Percentiles rank a stretch among this genome's conserved stretches.
Evolutionary conservation across 2,888 invertebrate species (phyloP).

Genomic region (Cylloceria caligata): DNA sequence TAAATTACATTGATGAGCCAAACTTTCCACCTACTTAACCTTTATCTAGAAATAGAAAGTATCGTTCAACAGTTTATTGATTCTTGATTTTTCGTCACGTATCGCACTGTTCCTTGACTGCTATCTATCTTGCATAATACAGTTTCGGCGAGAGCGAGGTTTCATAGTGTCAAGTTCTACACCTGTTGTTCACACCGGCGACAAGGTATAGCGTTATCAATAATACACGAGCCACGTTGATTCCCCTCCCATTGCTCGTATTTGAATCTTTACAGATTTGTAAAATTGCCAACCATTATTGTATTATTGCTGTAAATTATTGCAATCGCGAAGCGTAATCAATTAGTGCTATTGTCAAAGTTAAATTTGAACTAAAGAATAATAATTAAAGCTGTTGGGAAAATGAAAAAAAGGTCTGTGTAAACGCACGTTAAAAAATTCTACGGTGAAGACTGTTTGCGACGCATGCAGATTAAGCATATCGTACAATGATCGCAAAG

Average conservation of each 20-base stretch:
- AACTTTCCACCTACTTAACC: conserved; percentile 30
- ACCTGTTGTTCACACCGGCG: conserved; percentile 38
- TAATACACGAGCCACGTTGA: conserved; percentile 39
- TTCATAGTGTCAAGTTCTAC: conserved; percentile 60
- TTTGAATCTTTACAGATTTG: background rate
- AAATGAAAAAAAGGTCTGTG: background rate
- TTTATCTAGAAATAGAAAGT: background rate
- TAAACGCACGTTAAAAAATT: too few species aligned
- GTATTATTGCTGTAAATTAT: background rate
- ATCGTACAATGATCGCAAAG: too few species aligned
- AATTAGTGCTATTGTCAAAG: background rate
- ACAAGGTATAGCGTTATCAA: conserved; percentile 39
- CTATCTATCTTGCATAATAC: conserved; percentile 18
- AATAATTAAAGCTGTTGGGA: background rate
- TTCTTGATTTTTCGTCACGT: conserved; percentile 31
- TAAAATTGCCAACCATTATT: background rate
- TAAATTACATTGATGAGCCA: too few species aligned
- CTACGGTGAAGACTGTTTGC: too few species aligned
- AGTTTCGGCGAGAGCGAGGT: conserved; percentile 28
- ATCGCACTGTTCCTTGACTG: conserved; percentile 5
- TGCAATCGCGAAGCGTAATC: background rate
- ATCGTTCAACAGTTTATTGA: conserved; percentile 34
- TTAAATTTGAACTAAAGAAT: background rate
- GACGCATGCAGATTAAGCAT: too few species aligned
- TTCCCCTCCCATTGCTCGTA: conserved; percentile 21